phyloP scores from a whole-genome alignment of 2,113 vertebrate genomes.

The Antigone vipio region DNA sequence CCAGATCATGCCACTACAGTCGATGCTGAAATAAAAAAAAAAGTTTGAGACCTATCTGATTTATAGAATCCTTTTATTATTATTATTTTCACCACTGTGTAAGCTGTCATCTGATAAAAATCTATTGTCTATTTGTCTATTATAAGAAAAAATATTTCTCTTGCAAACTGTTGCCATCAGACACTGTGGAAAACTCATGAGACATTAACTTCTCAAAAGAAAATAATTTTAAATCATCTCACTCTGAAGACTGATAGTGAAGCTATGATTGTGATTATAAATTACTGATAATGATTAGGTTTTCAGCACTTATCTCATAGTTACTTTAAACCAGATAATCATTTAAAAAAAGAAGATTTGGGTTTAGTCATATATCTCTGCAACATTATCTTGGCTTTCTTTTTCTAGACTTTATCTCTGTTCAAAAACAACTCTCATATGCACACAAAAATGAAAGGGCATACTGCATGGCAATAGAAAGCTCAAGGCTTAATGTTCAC shows the following conservation, averaged over 20 bases:
- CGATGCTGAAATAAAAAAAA: not conserved
- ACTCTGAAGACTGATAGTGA: constrained; percentile 34
- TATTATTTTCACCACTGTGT: constrained; percentile 29
- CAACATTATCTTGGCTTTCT: constrained; percentile 24
- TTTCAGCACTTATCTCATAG: constrained; percentile 48
- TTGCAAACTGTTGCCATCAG: constrained; percentile 28
- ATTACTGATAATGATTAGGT: constrained; percentile 42
- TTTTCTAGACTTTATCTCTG: constrained; percentile 24
- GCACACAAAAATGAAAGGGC: not conserved
- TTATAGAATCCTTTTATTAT: not conserved
- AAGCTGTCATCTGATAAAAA: constrained; percentile 11
- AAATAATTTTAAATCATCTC: constrained; percentile 59
- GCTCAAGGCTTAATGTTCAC: constrained; percentile 23
- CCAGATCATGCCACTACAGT: not conserved
- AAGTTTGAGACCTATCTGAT: not conserved
- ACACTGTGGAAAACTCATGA: constrained; percentile 28
- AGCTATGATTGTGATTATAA: constrained; percentile 43
- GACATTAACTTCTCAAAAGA: constrained; percentile 43
- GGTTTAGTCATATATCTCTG: constrained; percentile 32
- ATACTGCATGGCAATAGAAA: not conserved
- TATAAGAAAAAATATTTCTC: constrained; percentile 50
- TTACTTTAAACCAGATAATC: constrained; percentile 51
- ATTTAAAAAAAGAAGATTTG: constrained; percentile 41
- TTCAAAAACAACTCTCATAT: not conserved
- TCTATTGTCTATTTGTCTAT: constrained; percentile 24